Evolutionary conservation across 2,113 vertebrate species (phyloP).

Genomic region (Garra rufa): DNA sequence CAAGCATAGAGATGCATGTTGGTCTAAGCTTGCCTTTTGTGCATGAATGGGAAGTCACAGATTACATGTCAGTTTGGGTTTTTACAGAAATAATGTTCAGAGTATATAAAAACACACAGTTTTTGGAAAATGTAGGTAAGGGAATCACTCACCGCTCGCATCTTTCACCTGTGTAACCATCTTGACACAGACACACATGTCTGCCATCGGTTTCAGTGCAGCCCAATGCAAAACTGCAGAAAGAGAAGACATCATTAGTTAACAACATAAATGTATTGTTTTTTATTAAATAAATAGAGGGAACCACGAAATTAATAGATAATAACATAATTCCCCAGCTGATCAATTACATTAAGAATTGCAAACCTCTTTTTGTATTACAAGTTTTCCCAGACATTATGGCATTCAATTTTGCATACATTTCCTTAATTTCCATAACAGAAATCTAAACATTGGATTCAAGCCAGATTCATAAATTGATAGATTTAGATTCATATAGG

Average conservation of each 20-base stretch:
- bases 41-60: neutral
- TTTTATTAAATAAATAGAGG: neutral
- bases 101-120: neutral
- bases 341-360: neutral
- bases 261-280: neutral
- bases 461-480: too few relatives aligned
- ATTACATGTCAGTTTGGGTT: neutral
- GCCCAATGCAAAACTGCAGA: slow-evolving; percentile 84
- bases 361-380: neutral
- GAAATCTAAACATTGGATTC: too few relatives aligned
- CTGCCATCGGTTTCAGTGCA: slow-evolving; percentile 79
- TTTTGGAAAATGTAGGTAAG: neutral
- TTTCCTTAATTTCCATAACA: neutral
- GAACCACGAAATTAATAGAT: neutral
- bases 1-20: neutral
- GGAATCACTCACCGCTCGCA: slow-evolving; percentile 83
- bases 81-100: neutral
- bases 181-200: slow-evolving; percentile 85
- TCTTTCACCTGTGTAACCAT: slow-evolving; percentile 82
- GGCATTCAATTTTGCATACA: neutral
- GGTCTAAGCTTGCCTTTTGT: neutral
- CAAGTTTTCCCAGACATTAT: neutral
- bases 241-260: slow-evolving; percentile 13
- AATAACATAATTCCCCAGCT: neutral
- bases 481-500: too few relatives aligned